Evolutionary conservation across 2,797 vertebrate species (phyloP), one percentile per base, ranked within the genome.

Genomic region (Enteromius fasciolatus): DNA sequence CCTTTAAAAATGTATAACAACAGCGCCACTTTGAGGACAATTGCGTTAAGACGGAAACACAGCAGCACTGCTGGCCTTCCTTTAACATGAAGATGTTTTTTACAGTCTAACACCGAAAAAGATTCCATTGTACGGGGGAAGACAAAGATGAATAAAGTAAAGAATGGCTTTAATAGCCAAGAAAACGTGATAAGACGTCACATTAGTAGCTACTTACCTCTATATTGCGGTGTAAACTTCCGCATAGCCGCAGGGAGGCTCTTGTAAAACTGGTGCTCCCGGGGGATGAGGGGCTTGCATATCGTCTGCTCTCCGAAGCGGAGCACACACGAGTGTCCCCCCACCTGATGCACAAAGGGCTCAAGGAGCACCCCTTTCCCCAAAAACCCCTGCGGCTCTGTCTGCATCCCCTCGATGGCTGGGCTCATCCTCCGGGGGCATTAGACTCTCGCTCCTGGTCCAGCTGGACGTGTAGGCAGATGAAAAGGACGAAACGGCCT

Each of bases 201-300:
- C 14, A 66, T 28, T 8, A 67, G n/a, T 69, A 14, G 54, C 23
- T 25, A 68, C 97, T 94, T 95, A 99, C 98, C 98, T 96, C 96
- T 97, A 77, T 98, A 99, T 25, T 97, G 97, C 1, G 98, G 98
- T 89, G 97, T 99, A 93, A 99, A 99, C 92, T 96, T 97, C 91
- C 96, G 95, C 96, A 99, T 99, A 89, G 98, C 97, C 7, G 95
- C 87, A 0, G 98, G 98, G 77, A 99, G 97, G 88, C 96, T 98
- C 92, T 98, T 97, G 93, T 99, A 99, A 93, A 99, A 99, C 91
- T 98, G 97, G 87, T 99, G 98, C 86, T 99, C 98, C 63, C 98
- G 94, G 72, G 98, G 97, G 88, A 99, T 97, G 87, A 99, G 96
- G 59, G 98, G 98, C 88, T 99, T 99, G 95, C 98, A 99, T 91